phyloP scores from a whole-genome alignment of 2,888 invertebrate species.

The Ectemnius continuus region DNA sequence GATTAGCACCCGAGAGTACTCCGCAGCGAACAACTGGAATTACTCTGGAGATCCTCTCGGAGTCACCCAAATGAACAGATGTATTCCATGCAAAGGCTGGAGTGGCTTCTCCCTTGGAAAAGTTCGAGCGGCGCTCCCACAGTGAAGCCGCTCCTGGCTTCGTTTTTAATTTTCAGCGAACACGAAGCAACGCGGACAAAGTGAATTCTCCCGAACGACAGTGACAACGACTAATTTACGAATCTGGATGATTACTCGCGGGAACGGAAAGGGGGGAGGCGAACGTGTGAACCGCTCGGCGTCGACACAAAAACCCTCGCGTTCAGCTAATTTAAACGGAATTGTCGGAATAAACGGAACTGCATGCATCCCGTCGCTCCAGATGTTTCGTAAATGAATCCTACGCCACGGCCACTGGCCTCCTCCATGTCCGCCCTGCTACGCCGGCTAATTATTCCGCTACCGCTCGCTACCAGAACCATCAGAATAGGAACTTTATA shows the following conservation, averaged over 20 bases:
- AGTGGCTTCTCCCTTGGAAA: neutral
- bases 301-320: slow-evolving; percentile 69
- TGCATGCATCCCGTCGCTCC: slow-evolving; percentile 75
- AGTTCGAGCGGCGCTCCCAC: no score
- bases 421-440: slow-evolving; percentile 16
- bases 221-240: slow-evolving; percentile 59
- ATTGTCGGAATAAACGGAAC: slow-evolving; percentile 76
- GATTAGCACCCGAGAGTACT: slow-evolving; percentile 36
- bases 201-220: slow-evolving; percentile 48
- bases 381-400: slow-evolving; percentile 75
- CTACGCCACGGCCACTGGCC: slow-evolving; percentile 43
- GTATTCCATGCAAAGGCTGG: neutral
- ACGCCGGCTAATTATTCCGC: slow-evolving; percentile 59
- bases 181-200: slow-evolving; percentile 40
- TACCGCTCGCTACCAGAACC: neutral
- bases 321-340: slow-evolving; percentile 73
- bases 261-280: slow-evolving; percentile 57
- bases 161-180: slow-evolving; percentile 55
- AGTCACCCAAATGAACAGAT: neutral
- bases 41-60: neutral
- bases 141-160: slow-evolving; percentile 18
- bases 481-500: neutral
- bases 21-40: neutral
- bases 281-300: slow-evolving; percentile 71
- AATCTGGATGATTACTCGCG: slow-evolving; percentile 66